A percentile compares a stretch with the other conserved stretches of the same genome.
Evolutionary conservation across 1,140 invertebrate genomes (phyloP).

Genomic region (Microplitis mediator): DNA sequence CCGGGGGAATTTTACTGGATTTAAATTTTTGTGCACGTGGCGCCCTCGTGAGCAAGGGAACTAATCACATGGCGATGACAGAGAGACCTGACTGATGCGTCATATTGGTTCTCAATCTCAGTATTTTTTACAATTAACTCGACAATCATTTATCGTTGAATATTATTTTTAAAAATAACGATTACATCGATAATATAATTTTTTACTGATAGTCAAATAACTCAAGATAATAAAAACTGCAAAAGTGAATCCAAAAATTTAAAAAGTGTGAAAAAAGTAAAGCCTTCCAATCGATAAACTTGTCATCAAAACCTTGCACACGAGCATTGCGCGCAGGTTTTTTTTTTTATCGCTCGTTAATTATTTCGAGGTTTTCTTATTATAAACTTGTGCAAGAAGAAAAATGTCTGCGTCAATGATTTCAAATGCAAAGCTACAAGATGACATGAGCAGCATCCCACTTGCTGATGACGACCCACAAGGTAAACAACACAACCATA

Average conservation of each 20-base stretch:
- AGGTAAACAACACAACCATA: slow-evolving; percentile 61
- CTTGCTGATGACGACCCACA: slow-evolving; percentile 89
- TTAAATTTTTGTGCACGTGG: no score
- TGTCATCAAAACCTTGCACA: background rate
- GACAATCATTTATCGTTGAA: no score
- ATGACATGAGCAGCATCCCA: slow-evolving; percentile 82
- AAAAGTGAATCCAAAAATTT: background rate
- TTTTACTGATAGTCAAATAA: no score
- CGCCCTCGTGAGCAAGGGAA: no score
- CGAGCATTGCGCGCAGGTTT: background rate
- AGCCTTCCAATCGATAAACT: background rate
- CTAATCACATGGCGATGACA: no score
- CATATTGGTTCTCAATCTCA: no score
- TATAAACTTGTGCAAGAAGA: no score
- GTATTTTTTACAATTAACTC: no score
- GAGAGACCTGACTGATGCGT: no score
- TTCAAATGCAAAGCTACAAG: slow-evolving; percentile 70
- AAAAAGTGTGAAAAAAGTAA: background rate
- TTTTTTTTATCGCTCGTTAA: background rate
- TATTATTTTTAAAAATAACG: no score
- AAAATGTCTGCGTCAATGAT: slow-evolving; percentile 56
- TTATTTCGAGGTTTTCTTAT: background rate
- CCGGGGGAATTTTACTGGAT: no score
- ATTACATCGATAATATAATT: no score
- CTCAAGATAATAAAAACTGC: background rate